phyloP scores from a whole-genome alignment of 2,888 invertebrate species.

The Drosophila ustulata region DNA sequence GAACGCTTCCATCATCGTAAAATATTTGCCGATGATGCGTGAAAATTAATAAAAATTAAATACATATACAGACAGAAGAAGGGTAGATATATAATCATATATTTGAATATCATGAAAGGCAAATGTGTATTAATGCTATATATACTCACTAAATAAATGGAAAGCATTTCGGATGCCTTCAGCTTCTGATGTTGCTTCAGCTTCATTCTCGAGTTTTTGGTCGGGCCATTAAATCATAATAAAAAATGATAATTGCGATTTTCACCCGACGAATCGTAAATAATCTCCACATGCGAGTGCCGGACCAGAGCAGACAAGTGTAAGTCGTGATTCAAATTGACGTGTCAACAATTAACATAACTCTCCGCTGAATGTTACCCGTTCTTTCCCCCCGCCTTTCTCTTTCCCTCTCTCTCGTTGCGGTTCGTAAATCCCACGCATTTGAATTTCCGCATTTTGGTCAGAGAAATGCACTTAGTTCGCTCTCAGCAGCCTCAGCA shows the following conservation, averaged over 20 bases:
- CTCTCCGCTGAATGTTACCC: conserved; percentile 46
- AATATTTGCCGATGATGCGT: conserved; percentile 77
- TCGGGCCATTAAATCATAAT: conserved; percentile 78
- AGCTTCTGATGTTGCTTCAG: conserved; percentile 3
- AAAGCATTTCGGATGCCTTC: conserved; percentile 36
- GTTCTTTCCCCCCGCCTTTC: not conserved
- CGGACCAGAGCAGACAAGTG: conserved; percentile 79
- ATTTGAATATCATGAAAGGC: conserved; percentile 30
- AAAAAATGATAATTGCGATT: conserved; percentile 83
- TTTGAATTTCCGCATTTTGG: conserved; percentile 72
- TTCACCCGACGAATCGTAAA: conserved; percentile 82
- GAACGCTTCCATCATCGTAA: conserved; percentile 78
- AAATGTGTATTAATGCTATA: conserved; percentile 22
- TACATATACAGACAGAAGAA: conserved; percentile 11
- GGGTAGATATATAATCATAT: not conserved
- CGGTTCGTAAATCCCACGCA: conserved; percentile 56
- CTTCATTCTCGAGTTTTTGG: conserved; percentile 37
- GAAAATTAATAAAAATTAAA: conserved; percentile 78
- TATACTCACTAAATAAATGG: conserved; percentile 25
- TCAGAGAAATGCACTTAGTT: conserved; percentile 51
- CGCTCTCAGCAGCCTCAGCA: conserved; percentile 6
- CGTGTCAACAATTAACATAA: conserved; percentile 81
- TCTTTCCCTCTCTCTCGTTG: not conserved
- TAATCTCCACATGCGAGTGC: conserved; percentile 64
- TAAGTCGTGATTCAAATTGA: conserved; percentile 83